A percentile compares a stretch with the other conserved stretches of the same genome.
Evolutionary conservation across 2,888 invertebrate genomes (phyloP).

Genomic region (Drosophila parthenogenetica): DNA sequence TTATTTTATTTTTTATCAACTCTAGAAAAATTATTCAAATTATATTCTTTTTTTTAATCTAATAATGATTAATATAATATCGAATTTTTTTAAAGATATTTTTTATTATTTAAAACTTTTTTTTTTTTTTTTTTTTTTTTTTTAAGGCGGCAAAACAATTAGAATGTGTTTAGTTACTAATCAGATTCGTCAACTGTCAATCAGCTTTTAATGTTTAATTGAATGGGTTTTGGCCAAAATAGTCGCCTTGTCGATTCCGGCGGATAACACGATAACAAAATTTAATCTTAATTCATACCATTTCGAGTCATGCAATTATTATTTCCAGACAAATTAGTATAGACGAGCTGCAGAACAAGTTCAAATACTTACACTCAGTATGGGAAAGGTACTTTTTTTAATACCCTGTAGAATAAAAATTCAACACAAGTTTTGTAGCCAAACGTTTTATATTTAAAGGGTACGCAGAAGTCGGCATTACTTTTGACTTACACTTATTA

Average conservation of each 20-base stretch:
- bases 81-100: too few species aligned
- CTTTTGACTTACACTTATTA: too few species aligned
- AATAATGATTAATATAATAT: too few species aligned
- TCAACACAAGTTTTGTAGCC: too few species aligned
- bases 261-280: conserved; percentile 19
- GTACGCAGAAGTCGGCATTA: not conserved
- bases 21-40: too few species aligned
- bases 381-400: too few species aligned
- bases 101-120: too few species aligned
- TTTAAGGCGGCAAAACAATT: too few species aligned
- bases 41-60: too few species aligned
- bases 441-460: not conserved
- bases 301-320: conserved; percentile 30
- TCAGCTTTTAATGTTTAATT: conserved; percentile 1
- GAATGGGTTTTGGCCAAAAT: conserved; percentile 11
- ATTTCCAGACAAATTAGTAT: conserved; percentile 12
- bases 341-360: conserved; percentile 5
- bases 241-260: conserved; percentile 20
- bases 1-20: too few species aligned
- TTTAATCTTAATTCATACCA: conserved; percentile 12
- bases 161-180: not conserved
- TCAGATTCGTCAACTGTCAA: conserved; percentile 1
- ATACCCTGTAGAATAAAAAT: not conserved
- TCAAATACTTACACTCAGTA: not conserved
- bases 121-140: too few species aligned